Percentiles rank a stretch among this genome's conserved stretches.
These are phyloP conservation scores for Polypedilum vanderplanki DNA, from an alignment of 1,140 invertebrate genomes.

Conservation along the genomic window DNA sequence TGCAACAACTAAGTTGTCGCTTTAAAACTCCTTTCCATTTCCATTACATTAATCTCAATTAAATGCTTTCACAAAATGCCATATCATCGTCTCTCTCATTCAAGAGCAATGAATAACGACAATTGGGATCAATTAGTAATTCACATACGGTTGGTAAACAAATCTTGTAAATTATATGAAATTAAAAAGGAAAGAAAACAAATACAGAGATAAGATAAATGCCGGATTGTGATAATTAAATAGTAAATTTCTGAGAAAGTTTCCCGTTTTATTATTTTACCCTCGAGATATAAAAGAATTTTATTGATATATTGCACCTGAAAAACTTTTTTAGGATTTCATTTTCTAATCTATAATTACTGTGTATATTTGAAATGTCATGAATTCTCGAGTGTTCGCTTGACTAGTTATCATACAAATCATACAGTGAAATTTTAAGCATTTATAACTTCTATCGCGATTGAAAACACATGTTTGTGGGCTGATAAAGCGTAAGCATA, in stretches of 20 bases:
- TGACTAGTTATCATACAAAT: neutral
- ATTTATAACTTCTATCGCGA: neutral
- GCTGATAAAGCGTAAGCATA: too few relatives aligned
- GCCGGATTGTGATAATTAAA: neutral
- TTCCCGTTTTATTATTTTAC: neutral
- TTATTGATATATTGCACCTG: neutral
- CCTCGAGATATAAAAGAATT: conserved; percentile 1
- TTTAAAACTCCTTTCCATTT: too few relatives aligned
- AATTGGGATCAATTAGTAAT: neutral
- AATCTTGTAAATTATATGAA: neutral
- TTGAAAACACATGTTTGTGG: neutral
- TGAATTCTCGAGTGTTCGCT: neutral
- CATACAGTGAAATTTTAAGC: neutral
- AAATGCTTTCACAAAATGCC: neutral
- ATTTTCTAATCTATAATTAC: conserved; percentile 1
- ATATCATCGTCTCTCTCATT: neutral
- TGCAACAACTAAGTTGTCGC: too few relatives aligned
- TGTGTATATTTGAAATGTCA: neutral
- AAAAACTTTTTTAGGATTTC: neutral
- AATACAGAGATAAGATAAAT: neutral
- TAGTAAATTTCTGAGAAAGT: conserved; percentile 1
- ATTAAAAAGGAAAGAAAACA: neutral
- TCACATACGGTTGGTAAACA: neutral
- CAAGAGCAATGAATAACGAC: neutral
- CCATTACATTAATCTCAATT: neutral